These are phyloP conservation scores for Pygoscelis antarcticus DNA, from an alignment of 2,113 vertebrate species.

Conservation along the genomic window DNA sequence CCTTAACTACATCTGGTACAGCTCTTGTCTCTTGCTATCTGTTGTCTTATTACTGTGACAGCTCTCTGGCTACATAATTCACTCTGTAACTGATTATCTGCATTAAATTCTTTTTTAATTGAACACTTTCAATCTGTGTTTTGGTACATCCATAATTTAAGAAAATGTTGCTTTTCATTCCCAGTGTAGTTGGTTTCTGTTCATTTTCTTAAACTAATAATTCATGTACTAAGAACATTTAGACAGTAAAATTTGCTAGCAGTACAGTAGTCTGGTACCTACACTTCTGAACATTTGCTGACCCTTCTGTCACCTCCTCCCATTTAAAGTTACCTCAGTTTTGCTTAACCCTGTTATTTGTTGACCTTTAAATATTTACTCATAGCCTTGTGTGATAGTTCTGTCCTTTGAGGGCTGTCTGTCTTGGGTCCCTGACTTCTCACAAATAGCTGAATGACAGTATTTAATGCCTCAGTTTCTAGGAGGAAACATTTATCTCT, in stretches of 20 bases:
- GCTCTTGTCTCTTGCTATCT: background rate
- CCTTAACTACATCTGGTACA: background rate
- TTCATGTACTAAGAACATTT: background rate
- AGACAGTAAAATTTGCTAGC: background rate
- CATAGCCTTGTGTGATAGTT: background rate
- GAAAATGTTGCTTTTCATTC: background rate
- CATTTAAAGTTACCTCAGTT: background rate
- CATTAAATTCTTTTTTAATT: background rate
- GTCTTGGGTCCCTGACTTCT: background rate
- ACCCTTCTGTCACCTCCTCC: background rate
- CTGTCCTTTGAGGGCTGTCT: background rate
- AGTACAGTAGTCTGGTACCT: background rate
- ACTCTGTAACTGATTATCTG: background rate
- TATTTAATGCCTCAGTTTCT: background rate
- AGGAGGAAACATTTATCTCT: background rate
- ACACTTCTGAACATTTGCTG: background rate
- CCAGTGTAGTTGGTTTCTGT: background rate
- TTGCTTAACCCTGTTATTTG: background rate
- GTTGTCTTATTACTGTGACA: background rate
- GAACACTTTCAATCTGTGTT: background rate
- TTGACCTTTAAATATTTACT: background rate
- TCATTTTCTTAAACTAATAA: background rate
- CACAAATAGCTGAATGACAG: background rate
- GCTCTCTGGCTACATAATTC: background rate
- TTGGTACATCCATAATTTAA: background rate